Evolutionary conservation across 2,113 vertebrate species (phyloP), one percentile per base, ranked within the genome.

Genomic region (Oenanthe oenanthe): DNA sequence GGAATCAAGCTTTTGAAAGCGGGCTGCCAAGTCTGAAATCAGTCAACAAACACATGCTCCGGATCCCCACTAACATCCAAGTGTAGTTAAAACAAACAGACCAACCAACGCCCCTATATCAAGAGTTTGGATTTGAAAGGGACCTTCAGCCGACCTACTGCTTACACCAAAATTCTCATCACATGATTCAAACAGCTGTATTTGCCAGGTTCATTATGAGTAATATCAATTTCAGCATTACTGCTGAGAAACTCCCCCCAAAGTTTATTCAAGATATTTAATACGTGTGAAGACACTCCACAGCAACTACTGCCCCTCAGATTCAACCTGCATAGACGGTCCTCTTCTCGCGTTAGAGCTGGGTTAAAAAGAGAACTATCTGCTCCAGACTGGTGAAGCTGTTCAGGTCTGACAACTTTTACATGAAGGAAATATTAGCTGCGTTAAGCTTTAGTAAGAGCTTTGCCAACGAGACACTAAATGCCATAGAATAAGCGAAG

Each of bases 351-450:
- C 62, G 57, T 53, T 32, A 70, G 22, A 7, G 20, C 22, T 15
- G 1, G 3, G 10, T 42, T 28, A 32, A 17, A 28, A 76, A 36
- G 24, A 17, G 38, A 54, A 24, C 24, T 12, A 1, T 4, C 16
- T 50, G 61, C 47, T 58, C 25, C 45, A 26, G 28, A 6, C 2
- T 3, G 17, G 4, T 4, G 48, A 78, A 28, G n/a, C 5, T 12
- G 32, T 2, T 36, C 14, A 10, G 53, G 12, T 32, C 32, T n/a
- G 58, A 34, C 48, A 42, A 2, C 28, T n/a, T 29, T 4, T 7
- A 21, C 20, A 7, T 1, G 1, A 12, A 43, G 25, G 21, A 54
- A 61, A 5, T 0, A 31, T 0, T 1, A 31, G 20, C 32, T 9
- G 21, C 19, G 4, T 9, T 6, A 20, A 42, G 4, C 25, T 38